Base-by-base conservation (phyloP, 2,888 invertebrate species). In the Amiota communis region DNA sequence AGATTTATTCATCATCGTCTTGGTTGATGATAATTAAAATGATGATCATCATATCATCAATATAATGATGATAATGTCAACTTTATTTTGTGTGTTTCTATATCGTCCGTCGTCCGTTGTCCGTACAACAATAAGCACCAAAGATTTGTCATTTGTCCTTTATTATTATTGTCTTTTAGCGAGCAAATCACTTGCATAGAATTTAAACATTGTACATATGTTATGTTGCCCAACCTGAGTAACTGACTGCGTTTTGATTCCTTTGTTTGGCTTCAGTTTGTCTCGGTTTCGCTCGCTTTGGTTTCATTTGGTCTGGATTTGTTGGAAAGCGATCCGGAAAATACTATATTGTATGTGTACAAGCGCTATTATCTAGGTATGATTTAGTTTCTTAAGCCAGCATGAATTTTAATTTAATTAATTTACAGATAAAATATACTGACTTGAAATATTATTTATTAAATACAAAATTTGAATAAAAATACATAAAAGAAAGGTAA, bases 321-420 rank as follows among this genome's bases (percentile, higher is more conserved):
- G 63, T 61, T 65, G 75, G 17, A 63, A 63, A 63, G 46, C 13
- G 23, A 36, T 72, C 71, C 67, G 51, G 56, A n/a, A n/a, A n/a
- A n/a, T n/a, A n/a, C n/a, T n/a, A n/a, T n/a, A n/a, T n/a, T n/a
- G n/a, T n/a, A n/a, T n/a, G n/a, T n/a, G n/a, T n/a, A n/a, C n/a
- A n/a, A n/a, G n/a, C n/a, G n/a, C n/a, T n/a, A n/a, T n/a, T n/a
- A n/a, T n/a, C n/a, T n/a, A n/a, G n/a, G 36, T 36, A 4, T 36
- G 36, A 36, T 0, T 36, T 36, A 6, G 36, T 36, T 36, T 36
- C 36, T 57, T 59, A 73, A 65, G 72, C n/a, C 77, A 78, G 72
- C 71, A 74, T 79, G 76, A 76, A 78, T 77, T 82, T 84, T 79
- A 83, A 84, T 82, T 84, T 75, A 82, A 81, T 82, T 82, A 65